Evolutionary conservation across 2,888 invertebrate genomes (phyloP).

Genomic region (Caenorhabditis sp.): DNA sequence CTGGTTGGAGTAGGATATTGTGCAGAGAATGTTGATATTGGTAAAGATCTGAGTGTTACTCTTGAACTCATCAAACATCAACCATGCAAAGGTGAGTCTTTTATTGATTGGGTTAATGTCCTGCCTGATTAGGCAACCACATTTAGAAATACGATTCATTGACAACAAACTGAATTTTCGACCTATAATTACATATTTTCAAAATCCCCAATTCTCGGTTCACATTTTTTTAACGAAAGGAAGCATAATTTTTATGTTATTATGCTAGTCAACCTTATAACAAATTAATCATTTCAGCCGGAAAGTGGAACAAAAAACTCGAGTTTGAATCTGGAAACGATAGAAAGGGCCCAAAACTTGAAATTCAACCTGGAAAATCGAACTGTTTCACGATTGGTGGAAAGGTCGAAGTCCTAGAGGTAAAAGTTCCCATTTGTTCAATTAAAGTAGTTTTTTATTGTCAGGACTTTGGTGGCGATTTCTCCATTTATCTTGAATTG

Average conservation of each 20-base stretch:
- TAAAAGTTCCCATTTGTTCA: conserved; percentile 4
- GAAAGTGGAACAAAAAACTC: conserved; percentile 67
- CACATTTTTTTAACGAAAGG: too few species aligned
- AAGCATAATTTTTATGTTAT: too few species aligned
- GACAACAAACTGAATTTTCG: too few species aligned
- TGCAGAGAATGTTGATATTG: conserved; percentile 48
- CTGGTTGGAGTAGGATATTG: not conserved
- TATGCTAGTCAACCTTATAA: too few species aligned
- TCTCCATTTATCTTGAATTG: conserved; percentile 68
- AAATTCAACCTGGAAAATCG: conserved; percentile 38
- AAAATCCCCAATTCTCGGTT: too few species aligned
- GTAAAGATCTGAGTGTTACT: conserved; percentile 64
- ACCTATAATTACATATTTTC: too few species aligned
- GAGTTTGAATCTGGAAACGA: conserved; percentile 68
- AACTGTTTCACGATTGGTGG: conserved; percentile 65
- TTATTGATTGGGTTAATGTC: too few species aligned
- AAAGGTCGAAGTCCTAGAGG: conserved; percentile 63
- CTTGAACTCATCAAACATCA: conserved; percentile 70
- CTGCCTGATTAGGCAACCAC: too few species aligned
- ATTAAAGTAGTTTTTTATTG: too few species aligned
- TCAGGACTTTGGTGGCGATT: conserved; percentile 68
- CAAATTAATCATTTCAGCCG: conserved; percentile 22
- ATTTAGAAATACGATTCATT: too few species aligned
- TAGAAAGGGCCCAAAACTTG: conserved; percentile 62
- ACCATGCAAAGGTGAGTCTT: conserved; percentile 61